Conservation (phyloP, 2,797 vertebrate species). For the Sebastes trivittatus region DNA sequence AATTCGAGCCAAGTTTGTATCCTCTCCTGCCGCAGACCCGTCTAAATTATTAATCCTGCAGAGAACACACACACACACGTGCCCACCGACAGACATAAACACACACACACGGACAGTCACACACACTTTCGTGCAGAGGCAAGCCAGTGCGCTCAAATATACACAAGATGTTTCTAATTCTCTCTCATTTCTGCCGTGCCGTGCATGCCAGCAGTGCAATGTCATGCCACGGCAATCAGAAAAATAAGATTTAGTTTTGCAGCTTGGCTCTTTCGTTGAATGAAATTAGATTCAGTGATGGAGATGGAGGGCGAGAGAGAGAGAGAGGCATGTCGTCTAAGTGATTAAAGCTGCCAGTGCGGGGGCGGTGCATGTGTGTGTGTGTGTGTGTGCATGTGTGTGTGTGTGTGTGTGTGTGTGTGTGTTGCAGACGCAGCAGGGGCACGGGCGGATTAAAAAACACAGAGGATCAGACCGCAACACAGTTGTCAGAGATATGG, state of each 20-base stretch:
- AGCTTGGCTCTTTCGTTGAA: constrained; percentile 21
- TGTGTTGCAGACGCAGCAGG: constrained; percentile 41
- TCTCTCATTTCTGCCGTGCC: background rate
- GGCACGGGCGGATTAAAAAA: constrained; percentile 49
- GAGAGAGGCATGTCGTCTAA: constrained; percentile 54
- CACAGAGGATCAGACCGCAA: constrained; percentile 28
- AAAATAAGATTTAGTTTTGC: constrained; percentile 27
- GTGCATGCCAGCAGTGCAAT: constrained; percentile 14
- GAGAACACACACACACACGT: constrained; percentile 20
- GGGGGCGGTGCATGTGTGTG: constrained; percentile 18
- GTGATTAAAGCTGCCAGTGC: constrained; percentile 65
- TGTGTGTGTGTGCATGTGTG: background rate
- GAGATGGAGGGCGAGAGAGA: constrained; percentile 40
- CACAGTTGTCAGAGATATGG: constrained; percentile 11
- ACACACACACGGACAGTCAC: background rate
- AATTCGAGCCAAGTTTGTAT: constrained; percentile 32
- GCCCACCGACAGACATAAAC: background rate
- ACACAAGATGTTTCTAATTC: background rate
- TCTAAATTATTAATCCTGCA: constrained; percentile 65
- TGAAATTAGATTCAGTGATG: constrained; percentile 40
- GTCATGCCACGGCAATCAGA: constrained; percentile 24
- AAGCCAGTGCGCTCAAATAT: background rate
- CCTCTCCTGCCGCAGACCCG: constrained; percentile 34
- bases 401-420: constrained; percentile 10
- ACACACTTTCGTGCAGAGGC: background rate